phyloP scores from a whole-genome alignment of 2,888 invertebrate genomes.

The Blomia tropicalis region DNA sequence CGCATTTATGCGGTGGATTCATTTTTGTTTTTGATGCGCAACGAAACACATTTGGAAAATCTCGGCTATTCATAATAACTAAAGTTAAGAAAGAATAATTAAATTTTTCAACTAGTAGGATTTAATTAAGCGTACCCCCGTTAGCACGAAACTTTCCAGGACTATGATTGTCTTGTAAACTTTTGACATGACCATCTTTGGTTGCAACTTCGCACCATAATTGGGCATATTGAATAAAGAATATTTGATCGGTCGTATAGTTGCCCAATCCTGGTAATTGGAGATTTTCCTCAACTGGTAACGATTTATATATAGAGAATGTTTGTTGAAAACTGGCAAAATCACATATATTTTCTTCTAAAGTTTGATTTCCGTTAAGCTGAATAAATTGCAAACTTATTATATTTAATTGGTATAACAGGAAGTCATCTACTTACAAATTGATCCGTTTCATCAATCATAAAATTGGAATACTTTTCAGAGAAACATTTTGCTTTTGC shows the following conservation, averaged over 20 bases:
- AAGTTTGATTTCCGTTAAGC: constrained; percentile 37
- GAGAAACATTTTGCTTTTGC: constrained; percentile 34
- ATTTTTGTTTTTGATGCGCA: neutral
- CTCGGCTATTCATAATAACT: neutral
- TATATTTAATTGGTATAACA: neutral
- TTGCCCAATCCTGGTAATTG: constrained; percentile 34
- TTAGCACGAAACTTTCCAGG: constrained; percentile 23
- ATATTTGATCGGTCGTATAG: constrained; percentile 35
- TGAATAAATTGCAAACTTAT: constrained; percentile 25
- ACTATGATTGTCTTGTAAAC: constrained; percentile 21
- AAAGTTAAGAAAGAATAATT: too few species aligned
- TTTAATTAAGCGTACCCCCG: constrained; percentile 11
- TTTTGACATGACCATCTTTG: constrained; percentile 21
- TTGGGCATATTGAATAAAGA: constrained; percentile 37
- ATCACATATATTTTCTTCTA: constrained; percentile 38
- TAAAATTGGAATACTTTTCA: constrained; percentile 34
- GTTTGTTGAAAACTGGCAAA: constrained; percentile 36
- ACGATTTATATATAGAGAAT: constrained; percentile 32
- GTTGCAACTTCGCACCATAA: constrained; percentile 30
- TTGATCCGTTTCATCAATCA: constrained; percentile 31
- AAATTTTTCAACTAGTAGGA: too few species aligned
- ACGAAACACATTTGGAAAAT: neutral
- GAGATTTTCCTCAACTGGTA: constrained; percentile 31
- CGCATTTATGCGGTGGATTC: constrained; percentile 1
- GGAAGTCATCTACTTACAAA: constrained; percentile 30